phyloP scores from a whole-genome alignment of 2,888 invertebrate species.

The Pterostichus madidus region DNA sequence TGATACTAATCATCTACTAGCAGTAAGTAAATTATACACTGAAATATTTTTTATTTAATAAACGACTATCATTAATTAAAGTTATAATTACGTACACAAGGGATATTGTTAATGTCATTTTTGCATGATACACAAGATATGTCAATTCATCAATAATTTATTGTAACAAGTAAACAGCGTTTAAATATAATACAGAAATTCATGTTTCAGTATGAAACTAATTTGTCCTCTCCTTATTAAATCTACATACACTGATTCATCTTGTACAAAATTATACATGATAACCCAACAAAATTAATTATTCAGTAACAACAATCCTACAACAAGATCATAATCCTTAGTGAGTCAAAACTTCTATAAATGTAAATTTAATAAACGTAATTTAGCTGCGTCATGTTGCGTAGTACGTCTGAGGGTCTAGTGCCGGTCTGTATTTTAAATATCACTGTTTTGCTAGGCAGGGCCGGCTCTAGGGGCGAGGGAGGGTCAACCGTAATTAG shows the following conservation, averaged over 20 bases:
- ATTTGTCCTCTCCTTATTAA: slow-evolving; percentile 45
- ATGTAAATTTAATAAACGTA: slow-evolving; percentile 61
- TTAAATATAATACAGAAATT: slow-evolving; percentile 12
- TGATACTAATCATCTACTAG: too few species aligned
- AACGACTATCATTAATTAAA: too few species aligned
- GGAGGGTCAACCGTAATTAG: slow-evolving; percentile 64
- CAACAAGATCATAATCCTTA: slow-evolving; percentile 53
- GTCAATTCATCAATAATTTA: too few species aligned
- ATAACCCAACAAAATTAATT: slow-evolving; percentile 52
- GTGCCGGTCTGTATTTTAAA: slow-evolving; percentile 47
- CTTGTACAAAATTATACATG: slow-evolving; percentile 47
- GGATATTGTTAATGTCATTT: too few species aligned
- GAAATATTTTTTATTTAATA: too few species aligned
- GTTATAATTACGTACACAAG: too few species aligned
- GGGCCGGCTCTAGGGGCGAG: slow-evolving; percentile 20
- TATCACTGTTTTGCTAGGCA: slow-evolving; percentile 43
- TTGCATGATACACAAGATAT: too few species aligned
- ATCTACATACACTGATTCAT: slow-evolving; percentile 42
- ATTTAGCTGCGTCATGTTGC: slow-evolving; percentile 52
- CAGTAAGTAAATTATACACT: too few species aligned
- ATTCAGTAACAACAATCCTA: slow-evolving; percentile 49
- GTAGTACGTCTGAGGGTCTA: not conserved
- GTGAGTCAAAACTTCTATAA: slow-evolving; percentile 54
- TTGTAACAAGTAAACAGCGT: not conserved
- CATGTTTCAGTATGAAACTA: slow-evolving; percentile 8